Evolutionary conservation across 2,113 vertebrate species (phyloP), one percentile per base, ranked within the genome.

Genomic region (Psettodes erumei): DNA sequence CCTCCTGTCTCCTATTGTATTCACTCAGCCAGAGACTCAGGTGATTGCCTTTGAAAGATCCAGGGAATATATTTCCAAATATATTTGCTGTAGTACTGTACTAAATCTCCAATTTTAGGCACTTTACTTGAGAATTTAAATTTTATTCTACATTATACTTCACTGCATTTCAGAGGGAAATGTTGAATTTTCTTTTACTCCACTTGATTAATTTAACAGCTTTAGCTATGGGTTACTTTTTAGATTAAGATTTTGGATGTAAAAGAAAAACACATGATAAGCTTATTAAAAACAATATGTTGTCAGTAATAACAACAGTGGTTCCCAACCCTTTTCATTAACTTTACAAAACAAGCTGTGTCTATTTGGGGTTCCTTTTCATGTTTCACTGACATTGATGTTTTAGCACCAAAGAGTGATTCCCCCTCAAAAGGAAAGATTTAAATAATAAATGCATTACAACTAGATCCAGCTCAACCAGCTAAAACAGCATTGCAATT

Each of bases 31-130:
- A 38, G 3, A 66, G 35, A 10, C 25, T 66, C 35, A 58, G 4
- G 18, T 33, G 66, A 66, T 60, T 54, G 15, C 35, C 12, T 70
- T 27, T 55, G 37, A 73, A 63, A 13, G 38, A 60, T 58, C 33
- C 30, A 21, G 21, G 35, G 5, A 64, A 37, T 30, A 19, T 16
- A n/a, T 28, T 30, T n/a, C 19, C 48, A 32, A 63, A 3, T 13
- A 48, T 18, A 23, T 33, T n/a, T 64, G 30, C 30, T 21, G 13
- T 33, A 71, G 25, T 32, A 12, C 13, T 70, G 47, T 12, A 15
- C 18, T 8, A 9, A 16, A 50, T 3, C 15, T 40, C 8, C 8
- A 4, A 43, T 47, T n/a, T 27, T 5, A 54, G 7, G 12, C 33
- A 37, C 30, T 58, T 43, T 40, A 28, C 18, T 35, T 38, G 8